Percentiles rank a stretch among this genome's conserved stretches.
Conservation (phyloP, 2,888 invertebrate species). For the Ichneumon xanthorius region DNA sequence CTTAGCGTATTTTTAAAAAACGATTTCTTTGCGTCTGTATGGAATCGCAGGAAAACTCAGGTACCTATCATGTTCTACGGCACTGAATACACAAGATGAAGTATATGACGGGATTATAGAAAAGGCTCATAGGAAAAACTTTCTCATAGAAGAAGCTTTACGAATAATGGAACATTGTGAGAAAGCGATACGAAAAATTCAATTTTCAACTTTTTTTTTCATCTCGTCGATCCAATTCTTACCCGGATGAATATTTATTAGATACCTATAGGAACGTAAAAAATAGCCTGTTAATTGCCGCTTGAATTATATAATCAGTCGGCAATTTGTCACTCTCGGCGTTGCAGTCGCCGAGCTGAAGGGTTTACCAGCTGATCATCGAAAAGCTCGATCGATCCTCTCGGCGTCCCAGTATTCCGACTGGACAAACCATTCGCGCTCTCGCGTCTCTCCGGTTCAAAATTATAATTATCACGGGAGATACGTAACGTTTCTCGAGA, state of each 20-base stretch:
- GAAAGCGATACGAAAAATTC: too few species aligned
- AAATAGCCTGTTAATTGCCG: constrained; percentile 1
- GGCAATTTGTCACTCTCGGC: constrained; percentile 20
- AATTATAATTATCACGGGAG: constrained; percentile 53
- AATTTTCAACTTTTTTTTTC: not conserved
- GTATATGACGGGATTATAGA: too few species aligned
- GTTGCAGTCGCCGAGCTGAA: constrained; percentile 1
- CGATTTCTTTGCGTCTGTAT: too few species aligned
- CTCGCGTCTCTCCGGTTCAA: constrained; percentile 49
- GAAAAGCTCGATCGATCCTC: constrained; percentile 41
- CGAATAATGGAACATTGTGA: too few species aligned
- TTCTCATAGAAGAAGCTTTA: too few species aligned
- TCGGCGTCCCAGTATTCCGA: constrained; percentile 16
- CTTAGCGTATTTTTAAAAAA: too few species aligned
- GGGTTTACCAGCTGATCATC: constrained; percentile 16
- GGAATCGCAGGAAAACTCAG: too few species aligned
- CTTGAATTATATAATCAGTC: not conserved
- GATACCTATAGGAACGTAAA: not conserved
- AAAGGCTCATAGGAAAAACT: too few species aligned
- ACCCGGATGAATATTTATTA: constrained; percentile 21
- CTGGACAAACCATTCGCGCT: constrained; percentile 15
- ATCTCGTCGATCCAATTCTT: not conserved
- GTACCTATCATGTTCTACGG: too few species aligned
- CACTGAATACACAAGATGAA: too few species aligned
- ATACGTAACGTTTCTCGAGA: constrained; percentile 29